Evolutionary conservation across 2,797 vertebrate species (phyloP), one percentile per base, ranked within the genome.

Genomic region (Gila robusta): DNA sequence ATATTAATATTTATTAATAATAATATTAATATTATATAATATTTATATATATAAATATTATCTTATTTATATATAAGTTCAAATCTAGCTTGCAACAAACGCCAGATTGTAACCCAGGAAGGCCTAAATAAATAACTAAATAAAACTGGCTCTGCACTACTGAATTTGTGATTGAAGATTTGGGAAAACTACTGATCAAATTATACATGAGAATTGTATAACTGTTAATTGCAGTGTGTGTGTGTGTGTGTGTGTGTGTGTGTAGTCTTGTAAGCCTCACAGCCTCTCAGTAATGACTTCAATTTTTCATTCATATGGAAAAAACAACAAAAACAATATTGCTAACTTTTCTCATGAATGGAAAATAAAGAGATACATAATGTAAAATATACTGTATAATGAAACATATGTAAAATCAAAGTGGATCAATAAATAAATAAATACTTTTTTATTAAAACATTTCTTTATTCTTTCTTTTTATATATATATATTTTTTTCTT

Each of bases 291-390:
- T 86, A 87, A 88, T 73, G 32, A n/a, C 47, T 84, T 70, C n/a
- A 78, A 84, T 89, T 79, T 81, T 83, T 84, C n/a, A 62, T 86
- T 88, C 59, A 82, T 70, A 82, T 73, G 32, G 2, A 39, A 39
- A 44, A 62, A 39, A 39, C 14, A 4, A 39, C 80, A 69, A 66
- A 54, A 52, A 66, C 35, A 23, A 26, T 21, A 66, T 17, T 14
- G n/a, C 10, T 26, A 59, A 26, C 59, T 21, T 87, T 81, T 81
- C 70, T 67, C 66, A 73, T 87, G 66, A 86, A 87, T 82, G 56
- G 73, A 54, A 32, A 37, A n/a, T 82, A 83, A 70, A 83, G 26
- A 76, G 64, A 44, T 8, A 64, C 49, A 90, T 81, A 87, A 79
- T 76, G 8, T 37, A 28, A 56, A 35, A 82, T 32, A 71, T 47